Conservation (phyloP, 1,140 invertebrate species). For the Anastatus disparis region DNA sequence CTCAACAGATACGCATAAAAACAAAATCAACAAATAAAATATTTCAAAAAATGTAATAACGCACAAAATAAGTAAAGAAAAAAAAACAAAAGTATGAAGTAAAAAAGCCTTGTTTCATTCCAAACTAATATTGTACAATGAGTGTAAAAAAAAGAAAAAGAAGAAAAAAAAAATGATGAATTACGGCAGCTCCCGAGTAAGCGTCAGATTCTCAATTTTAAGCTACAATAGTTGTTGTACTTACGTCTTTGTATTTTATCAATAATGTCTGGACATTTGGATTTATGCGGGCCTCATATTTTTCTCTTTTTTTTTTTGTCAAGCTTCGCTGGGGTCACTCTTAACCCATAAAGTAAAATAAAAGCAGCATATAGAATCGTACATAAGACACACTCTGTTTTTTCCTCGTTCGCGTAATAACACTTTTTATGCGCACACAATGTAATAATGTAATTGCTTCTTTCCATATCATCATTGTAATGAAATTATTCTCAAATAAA, state of each 20-base stretch:
- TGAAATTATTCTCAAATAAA: neutral
- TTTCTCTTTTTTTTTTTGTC: too few relatives aligned
- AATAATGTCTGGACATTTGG: slow-evolving; percentile 54
- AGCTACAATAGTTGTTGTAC: slow-evolving; percentile 68
- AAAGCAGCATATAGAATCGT: too few relatives aligned
- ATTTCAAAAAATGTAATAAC: too few relatives aligned
- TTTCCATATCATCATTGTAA: slow-evolving; percentile 1
- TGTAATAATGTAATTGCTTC: slow-evolving; percentile 4
- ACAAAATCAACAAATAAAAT: too few relatives aligned
- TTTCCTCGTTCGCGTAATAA: too few relatives aligned
- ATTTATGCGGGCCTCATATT: slow-evolving; percentile 26
- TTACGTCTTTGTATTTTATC: slow-evolving; percentile 65
- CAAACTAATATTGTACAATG: too few relatives aligned
- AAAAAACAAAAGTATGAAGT: too few relatives aligned
- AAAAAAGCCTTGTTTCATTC: too few relatives aligned
- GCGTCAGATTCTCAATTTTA: slow-evolving; percentile 64
- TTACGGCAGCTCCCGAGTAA: slow-evolving; percentile 53
- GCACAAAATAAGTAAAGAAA: too few relatives aligned
- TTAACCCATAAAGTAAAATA: too few relatives aligned
- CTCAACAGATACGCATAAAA: too few relatives aligned
- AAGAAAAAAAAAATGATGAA: neutral
- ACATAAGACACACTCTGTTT: slow-evolving; percentile 20
- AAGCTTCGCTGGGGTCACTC: slow-evolving; percentile 15
- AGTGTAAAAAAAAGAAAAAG: neutral
- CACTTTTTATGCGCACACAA: too few relatives aligned